A percentile compares a stretch with the other conserved stretches of the same genome.
phyloP scores from a whole-genome alignment of 2,888 invertebrate species.

The Epistrophe eligans region DNA sequence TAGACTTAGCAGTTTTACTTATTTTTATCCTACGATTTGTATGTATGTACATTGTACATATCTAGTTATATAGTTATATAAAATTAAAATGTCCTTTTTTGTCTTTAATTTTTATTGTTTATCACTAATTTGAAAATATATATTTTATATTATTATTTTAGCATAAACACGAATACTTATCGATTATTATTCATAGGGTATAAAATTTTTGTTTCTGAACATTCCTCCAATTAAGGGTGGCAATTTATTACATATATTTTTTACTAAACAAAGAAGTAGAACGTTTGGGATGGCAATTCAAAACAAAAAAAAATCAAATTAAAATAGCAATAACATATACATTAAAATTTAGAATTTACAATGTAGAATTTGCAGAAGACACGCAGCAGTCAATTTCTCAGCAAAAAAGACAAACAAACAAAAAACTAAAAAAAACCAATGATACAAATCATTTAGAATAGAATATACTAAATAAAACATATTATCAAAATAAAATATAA shows the following conservation, averaged over 20 bases:
- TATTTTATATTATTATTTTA: slow-evolving; percentile 53
- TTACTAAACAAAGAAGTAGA: slow-evolving; percentile 16
- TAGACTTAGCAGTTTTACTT: too few species aligned
- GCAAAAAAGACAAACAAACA: slow-evolving; percentile 37
- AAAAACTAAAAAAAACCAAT: slow-evolving; percentile 18
- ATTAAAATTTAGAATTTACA: too few species aligned
- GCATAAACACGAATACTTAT: slow-evolving; percentile 64
- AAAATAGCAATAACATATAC: not conserved
- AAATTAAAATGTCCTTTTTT: not conserved
- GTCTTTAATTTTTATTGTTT: slow-evolving; percentile 48
- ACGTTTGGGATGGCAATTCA: slow-evolving; percentile 3
- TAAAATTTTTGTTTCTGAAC: slow-evolving; percentile 56
- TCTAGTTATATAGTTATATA: not conserved
- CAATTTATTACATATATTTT: slow-evolving; percentile 24
- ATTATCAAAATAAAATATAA: slow-evolving; percentile 19
- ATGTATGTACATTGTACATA: too few species aligned
- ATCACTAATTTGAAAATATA: slow-evolving; percentile 72
- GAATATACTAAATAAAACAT: slow-evolving; percentile 30
- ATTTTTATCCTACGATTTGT: too few species aligned
- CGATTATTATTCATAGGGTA: slow-evolving; percentile 60
- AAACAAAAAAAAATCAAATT: not conserved
- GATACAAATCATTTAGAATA: slow-evolving; percentile 38
- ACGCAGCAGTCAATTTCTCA: slow-evolving; percentile 30
- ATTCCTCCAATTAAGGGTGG: slow-evolving; percentile 47
- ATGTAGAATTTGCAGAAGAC: slow-evolving; percentile 5